Conservation (phyloP, 2,888 invertebrate genomes). For the Diarsia dahlii region DNA sequence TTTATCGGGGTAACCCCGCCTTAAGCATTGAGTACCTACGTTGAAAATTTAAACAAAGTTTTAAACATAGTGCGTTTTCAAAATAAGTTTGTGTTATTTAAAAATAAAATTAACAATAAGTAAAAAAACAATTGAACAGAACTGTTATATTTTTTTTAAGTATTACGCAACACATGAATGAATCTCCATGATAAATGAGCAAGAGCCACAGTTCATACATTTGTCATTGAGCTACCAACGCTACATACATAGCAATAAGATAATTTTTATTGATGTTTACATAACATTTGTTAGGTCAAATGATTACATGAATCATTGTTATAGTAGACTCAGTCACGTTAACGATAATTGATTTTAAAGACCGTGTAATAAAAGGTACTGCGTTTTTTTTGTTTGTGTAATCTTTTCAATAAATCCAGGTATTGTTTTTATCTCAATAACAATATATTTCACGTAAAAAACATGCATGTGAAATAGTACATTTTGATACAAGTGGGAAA, state of each 20-base stretch:
- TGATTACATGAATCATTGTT: constrained; percentile 44
- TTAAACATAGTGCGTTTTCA: too few species aligned
- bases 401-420: background rate
- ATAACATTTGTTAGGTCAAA: constrained; percentile 46
- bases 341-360: constrained; percentile 37
- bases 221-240: constrained; percentile 25
- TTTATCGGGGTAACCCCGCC: too few species aligned
- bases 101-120: too few species aligned
- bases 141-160: background rate
- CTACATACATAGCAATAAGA: constrained; percentile 40
- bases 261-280: constrained; percentile 52
- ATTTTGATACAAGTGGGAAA: too few species aligned
- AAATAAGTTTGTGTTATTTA: too few species aligned
- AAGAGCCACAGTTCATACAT: constrained; percentile 23
- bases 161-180: background rate
- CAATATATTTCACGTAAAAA: too few species aligned
- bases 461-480: too few species aligned
- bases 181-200: constrained; percentile 18
- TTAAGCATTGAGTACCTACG: too few species aligned
- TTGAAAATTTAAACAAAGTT: too few species aligned
- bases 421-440: background rate
- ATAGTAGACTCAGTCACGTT: constrained; percentile 1
- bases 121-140: background rate
- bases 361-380: background rate
- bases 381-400: background rate